Percentiles rank a stretch among this genome's conserved stretches.
Conservation (phyloP, 2,888 invertebrate genomes). For the Coleophora flavipennella region DNA sequence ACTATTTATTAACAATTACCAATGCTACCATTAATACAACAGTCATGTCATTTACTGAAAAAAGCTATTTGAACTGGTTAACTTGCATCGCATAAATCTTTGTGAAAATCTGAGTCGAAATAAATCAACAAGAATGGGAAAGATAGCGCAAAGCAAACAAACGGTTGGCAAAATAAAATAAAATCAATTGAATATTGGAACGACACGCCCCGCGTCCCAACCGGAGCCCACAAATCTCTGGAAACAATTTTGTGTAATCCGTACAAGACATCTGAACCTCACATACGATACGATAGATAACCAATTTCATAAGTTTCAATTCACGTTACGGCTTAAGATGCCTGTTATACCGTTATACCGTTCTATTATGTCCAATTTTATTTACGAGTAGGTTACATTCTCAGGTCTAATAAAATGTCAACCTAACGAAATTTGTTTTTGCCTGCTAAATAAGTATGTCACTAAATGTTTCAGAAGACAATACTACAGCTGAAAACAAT, state of each 20-base stretch:
- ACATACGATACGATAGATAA: slow-evolving; percentile 38
- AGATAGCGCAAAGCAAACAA: background rate
- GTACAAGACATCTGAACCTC: slow-evolving; percentile 44
- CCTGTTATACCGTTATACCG: no score
- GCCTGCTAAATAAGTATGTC: no score
- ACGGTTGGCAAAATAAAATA: background rate
- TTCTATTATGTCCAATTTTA: no score
- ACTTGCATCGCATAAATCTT: no score
- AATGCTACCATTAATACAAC: no score
- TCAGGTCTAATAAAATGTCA: no score
- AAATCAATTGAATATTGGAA: slow-evolving; percentile 1
- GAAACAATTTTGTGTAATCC: slow-evolving; percentile 43
- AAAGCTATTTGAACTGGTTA: no score
- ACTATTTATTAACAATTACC: background rate
- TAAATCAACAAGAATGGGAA: background rate
- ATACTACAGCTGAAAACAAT: no score
- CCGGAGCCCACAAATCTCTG: slow-evolving; percentile 38
- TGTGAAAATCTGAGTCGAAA: background rate
- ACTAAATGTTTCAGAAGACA: no score
- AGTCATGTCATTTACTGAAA: no score
- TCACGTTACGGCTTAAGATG: background rate
- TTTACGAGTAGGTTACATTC: no score
- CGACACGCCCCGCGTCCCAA: slow-evolving; percentile 7
- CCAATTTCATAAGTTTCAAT: slow-evolving; percentile 10
- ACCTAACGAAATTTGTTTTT: no score